Percentiles rank a stretch among this genome's conserved stretches.
Evolutionary conservation across 2,888 invertebrate genomes (phyloP).

Genomic region (Epirrhoe alternata): DNA sequence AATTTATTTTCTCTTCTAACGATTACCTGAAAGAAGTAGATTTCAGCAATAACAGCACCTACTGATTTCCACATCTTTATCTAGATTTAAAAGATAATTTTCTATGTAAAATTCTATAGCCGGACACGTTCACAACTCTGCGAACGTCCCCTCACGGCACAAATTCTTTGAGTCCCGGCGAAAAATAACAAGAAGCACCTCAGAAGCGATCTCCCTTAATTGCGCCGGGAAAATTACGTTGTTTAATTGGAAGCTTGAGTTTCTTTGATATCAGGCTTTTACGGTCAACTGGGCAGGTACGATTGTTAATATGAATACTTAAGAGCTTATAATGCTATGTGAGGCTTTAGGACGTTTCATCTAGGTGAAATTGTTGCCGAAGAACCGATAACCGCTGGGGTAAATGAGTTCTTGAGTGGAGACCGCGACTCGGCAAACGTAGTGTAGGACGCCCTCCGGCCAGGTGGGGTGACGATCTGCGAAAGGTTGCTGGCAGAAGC

Average conservation of each 20-base stretch:
- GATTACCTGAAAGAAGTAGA: too few species aligned
- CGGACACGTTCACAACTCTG: slow-evolving; percentile 31
- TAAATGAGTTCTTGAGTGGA: too few species aligned
- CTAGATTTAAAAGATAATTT: too few species aligned
- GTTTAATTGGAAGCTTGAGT: slow-evolving; percentile 37
- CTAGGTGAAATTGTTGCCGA: too few species aligned
- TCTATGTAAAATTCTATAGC: slow-evolving; percentile 4
- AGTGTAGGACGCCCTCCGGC: too few species aligned
- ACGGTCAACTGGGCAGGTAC: slow-evolving; percentile 15
- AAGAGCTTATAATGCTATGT: background rate
- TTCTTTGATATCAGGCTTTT: slow-evolving; percentile 27
- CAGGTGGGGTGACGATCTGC: too few species aligned
- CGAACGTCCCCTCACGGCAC: slow-evolving; percentile 26
- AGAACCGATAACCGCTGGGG: too few species aligned
- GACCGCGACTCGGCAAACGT: too few species aligned
- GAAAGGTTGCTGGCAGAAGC: too few species aligned
- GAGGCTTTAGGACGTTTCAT: background rate
- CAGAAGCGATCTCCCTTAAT: slow-evolving; percentile 75
- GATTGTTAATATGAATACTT: background rate
- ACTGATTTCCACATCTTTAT: too few species aligned
- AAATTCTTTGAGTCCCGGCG: slow-evolving; percentile 53
- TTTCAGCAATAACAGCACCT: too few species aligned
- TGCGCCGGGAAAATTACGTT: slow-evolving; percentile 48
- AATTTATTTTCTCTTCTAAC: too few species aligned
- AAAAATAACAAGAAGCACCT: slow-evolving; percentile 80